Base-by-base conservation (phyloP, 2,888 invertebrate genomes). In the Bombyx huttoni region DNA sequence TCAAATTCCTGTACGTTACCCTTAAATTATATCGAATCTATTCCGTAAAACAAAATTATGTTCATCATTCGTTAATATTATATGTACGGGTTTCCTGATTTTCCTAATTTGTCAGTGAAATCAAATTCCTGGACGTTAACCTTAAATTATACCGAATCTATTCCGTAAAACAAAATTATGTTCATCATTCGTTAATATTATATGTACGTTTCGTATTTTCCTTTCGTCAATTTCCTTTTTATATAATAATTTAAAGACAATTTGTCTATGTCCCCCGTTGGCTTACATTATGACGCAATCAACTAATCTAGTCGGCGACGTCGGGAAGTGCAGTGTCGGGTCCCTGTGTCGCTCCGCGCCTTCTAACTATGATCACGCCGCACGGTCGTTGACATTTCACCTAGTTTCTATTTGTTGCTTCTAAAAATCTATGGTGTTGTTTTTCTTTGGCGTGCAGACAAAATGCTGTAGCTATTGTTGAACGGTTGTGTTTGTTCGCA, bases 241-340 rank as follows among this genome's bases (percentile, higher is more conserved):
- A 60, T 60, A 67, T 67, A 59, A 61, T n/a, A n/a, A 60, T 67
- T 62, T 68, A 70, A 70, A 73, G 67, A 72, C 74, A 69, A 70
- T 69, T 73, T 74, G 68, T 67, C 68, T 66, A 71, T 68, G 64
- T 67, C 70, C 68, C 68, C 67, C 68, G 71, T 68, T 67, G 71
- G 75, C 75, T 81, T 75, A 65, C 73, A 67, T 78, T 70, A 81
- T 87, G 86, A 88, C 87, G 87, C 85, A 87, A 87, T 82, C 81
- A 78, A 78, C 85, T 88, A 88, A 88, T 87, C 86, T 87, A 87
- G 86, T 83, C 81, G 84, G 85, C 79, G 78, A 73, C 80, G 83
- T 86, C 87, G 87, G 87, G 88, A 88, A 88, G 88, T 87, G 86
- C 88, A 88, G 87, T 86, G 87, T 86, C 87, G 86, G 82, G 86